Conservation (phyloP, 2,797 vertebrate species). For the Danio aesculapii region DNA sequence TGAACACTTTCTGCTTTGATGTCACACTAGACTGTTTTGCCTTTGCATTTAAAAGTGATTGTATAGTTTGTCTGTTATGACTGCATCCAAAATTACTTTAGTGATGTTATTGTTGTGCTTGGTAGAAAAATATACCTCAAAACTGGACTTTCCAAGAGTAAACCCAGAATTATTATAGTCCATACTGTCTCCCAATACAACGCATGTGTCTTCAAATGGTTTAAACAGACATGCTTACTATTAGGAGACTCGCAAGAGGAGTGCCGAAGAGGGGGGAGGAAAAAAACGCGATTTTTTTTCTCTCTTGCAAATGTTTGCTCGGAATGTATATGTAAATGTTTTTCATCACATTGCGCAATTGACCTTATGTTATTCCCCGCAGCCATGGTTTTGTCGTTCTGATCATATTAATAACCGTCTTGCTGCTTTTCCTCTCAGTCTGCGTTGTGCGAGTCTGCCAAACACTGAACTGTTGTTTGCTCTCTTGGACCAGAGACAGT, state of each 20-base stretch:
- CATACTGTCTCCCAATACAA: conserved; percentile 29
- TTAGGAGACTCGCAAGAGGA: background rate
- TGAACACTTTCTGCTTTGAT: conserved; percentile 7
- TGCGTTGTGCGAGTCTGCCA: conserved; percentile 45
- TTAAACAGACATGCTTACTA: conserved; percentile 3
- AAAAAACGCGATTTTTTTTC: too few relatives aligned
- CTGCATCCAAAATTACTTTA: too few relatives aligned
- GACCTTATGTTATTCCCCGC: conserved; percentile 21
- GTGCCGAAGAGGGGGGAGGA: background rate
- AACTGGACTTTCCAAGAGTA: background rate
- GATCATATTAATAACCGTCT: conserved; percentile 17
- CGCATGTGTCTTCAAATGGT: conserved; percentile 28
- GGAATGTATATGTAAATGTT: conserved; percentile 32
- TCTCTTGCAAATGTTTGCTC: conserved; percentile 1
- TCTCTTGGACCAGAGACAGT: conserved; percentile 53
- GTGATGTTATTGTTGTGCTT: conserved; percentile 20
- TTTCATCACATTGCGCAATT: conserved; percentile 36
- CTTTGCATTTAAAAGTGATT: background rate
- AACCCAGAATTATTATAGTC: background rate
- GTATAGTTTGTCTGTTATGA: background rate
- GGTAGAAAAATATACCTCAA: background rate
- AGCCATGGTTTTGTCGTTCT: conserved; percentile 13
- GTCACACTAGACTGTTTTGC: background rate
- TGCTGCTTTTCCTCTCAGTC: conserved; percentile 40
- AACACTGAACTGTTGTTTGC: conserved; percentile 55